phyloP scores from a whole-genome alignment of 2,113 vertebrate genomes.

The Garra rufa region DNA sequence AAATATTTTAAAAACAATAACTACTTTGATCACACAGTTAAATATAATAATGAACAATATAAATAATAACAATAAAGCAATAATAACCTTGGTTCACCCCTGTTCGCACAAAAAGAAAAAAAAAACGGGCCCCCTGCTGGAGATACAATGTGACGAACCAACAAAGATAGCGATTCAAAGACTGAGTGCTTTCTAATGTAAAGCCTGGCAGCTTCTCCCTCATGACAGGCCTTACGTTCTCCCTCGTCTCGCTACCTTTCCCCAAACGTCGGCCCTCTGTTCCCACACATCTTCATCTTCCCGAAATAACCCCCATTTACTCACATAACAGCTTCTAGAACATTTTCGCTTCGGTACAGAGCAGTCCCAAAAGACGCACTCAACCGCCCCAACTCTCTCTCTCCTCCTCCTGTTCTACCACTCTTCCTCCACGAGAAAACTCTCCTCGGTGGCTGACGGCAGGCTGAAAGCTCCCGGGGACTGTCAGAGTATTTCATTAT shows the following conservation, averaged over 20 bases:
- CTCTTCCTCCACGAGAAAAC: background rate
- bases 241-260: slow-evolving; percentile 56
- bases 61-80: background rate
- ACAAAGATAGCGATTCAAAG: slow-evolving; percentile 11
- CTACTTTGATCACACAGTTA: background rate
- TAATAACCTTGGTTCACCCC: background rate
- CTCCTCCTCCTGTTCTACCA: slow-evolving; percentile 18
- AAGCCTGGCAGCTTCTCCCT: slow-evolving; percentile 62
- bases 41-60: background rate
- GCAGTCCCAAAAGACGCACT: slow-evolving; percentile 65
- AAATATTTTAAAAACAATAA: background rate
- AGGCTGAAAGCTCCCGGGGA: slow-evolving; percentile 71
- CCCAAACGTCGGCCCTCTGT: slow-evolving; percentile 64
- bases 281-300: slow-evolving; percentile 65
- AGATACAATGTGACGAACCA: background rate
- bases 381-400: slow-evolving; percentile 32
- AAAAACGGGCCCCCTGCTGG: slow-evolving; percentile 5
- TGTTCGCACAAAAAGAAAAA: background rate
- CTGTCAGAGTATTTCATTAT: slow-evolving; percentile 73
- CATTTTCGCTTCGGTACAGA: slow-evolving; percentile 67
- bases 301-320: slow-evolving; percentile 75
- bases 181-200: slow-evolving; percentile 69
- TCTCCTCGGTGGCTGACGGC: slow-evolving; percentile 60
- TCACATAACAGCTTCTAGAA: slow-evolving; percentile 73
- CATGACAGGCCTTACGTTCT: slow-evolving; percentile 43